Percentiles rank a stretch among this genome's conserved stretches.
Evolutionary conservation across 2,797 vertebrate genomes (phyloP).

Genomic region (Alcedo atthis): DNA sequence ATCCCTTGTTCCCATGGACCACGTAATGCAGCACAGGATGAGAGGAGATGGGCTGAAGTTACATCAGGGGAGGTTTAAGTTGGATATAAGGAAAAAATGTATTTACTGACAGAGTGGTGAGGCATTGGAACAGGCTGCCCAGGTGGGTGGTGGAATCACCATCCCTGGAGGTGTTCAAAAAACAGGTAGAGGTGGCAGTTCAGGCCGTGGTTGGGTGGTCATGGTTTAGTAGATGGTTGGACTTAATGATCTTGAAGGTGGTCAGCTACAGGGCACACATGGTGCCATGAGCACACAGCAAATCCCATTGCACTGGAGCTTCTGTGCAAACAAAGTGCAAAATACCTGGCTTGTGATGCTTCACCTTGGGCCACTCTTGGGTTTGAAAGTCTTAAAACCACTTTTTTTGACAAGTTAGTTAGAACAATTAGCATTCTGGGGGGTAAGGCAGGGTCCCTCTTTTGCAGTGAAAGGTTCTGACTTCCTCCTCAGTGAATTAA

Average conservation of each 20-base stretch:
- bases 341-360: not conserved
- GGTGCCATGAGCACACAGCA: not conserved
- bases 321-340: not conserved
- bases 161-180: too few species aligned
- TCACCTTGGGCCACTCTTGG: not conserved
- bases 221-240: too few species aligned
- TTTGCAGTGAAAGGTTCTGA: not conserved
- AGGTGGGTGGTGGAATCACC: too few species aligned
- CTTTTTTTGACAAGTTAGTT: not conserved
- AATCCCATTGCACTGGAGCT: rapidly evolving
- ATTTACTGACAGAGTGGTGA: too few species aligned
- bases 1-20: not conserved
- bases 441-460: not conserved
- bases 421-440: not conserved
- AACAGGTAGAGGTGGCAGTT: too few species aligned
- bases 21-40: not conserved
- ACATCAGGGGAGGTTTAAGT: too few species aligned
- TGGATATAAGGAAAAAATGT: too few species aligned
- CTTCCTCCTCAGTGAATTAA: not conserved
- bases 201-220: too few species aligned
- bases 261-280: rapidly evolving
- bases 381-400: not conserved
- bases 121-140: too few species aligned
- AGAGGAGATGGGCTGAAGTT: too few species aligned
- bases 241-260: too few species aligned